Evolutionary conservation across 30 jellyfish, hydroid and myxozoan species (phyloP).

Genomic region (Nemopilema nomurai): DNA sequence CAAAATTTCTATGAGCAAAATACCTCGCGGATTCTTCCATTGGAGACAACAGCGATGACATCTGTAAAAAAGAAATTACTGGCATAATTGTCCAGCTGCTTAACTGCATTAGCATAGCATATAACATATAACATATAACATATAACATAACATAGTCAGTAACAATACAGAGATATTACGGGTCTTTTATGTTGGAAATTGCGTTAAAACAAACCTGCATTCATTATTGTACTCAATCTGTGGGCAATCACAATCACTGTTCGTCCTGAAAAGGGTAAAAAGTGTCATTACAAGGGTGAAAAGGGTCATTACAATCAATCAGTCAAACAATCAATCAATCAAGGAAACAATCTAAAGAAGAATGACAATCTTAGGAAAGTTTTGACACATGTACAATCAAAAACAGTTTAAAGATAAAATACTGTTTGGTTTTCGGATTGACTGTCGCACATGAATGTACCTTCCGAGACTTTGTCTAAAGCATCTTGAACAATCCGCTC

Average conservation of each 20-base stretch:
- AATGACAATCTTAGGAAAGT: too few relatives aligned
- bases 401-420: too few relatives aligned
- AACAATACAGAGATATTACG: not conserved
- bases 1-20: not conserved
- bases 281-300: not conserved
- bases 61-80: conserved; percentile 1
- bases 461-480: conserved; percentile 78
- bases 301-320: too few relatives aligned
- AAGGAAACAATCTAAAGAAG: too few relatives aligned
- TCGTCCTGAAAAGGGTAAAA: conserved; percentile 65
- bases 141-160: too few relatives aligned
- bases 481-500: conserved; percentile 96
- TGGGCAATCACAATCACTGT: conserved; percentile 97
- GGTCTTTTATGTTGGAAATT: not conserved
- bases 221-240: conserved; percentile 88
- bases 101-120: too few relatives aligned
- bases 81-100: not conserved
- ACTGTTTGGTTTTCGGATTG: too few relatives aligned
- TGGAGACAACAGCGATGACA: conserved; percentile 78
- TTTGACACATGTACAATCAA: too few relatives aligned
- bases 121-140: too few relatives aligned
- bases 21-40: conserved; percentile 87
- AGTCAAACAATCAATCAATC: too few relatives aligned
- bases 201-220: conserved; percentile 77
- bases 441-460: conserved; percentile 15